These are phyloP conservation scores for Garrulus glandarius DNA, from an alignment of 2,797 vertebrate genomes.

Conservation along the genomic window DNA sequence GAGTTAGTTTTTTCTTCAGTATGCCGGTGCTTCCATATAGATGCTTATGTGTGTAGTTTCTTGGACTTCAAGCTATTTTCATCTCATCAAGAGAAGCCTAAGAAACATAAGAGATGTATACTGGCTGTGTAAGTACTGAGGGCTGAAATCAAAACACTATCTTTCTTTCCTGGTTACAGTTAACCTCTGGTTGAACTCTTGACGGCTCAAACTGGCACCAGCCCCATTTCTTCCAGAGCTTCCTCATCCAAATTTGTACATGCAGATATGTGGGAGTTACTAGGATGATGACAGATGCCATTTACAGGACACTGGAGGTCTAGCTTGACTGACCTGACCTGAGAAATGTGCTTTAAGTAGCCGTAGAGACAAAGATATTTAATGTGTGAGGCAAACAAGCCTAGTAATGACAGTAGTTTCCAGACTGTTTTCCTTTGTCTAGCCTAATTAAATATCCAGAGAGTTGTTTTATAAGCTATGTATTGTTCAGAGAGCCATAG, in stretches of 20 bases:
- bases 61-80: background rate
- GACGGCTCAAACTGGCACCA: background rate
- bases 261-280: background rate
- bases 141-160: background rate
- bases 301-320: background rate
- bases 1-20: background rate
- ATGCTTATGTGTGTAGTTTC: background rate
- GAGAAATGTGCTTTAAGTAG: background rate
- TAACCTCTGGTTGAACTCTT: conserved; percentile 26
- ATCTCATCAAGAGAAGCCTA: background rate
- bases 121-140: background rate
- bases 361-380: background rate
- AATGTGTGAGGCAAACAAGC: background rate
- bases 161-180: background rate
- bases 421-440: background rate
- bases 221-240: background rate
- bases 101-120: background rate
- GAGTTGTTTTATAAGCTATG: background rate
- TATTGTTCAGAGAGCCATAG: background rate
- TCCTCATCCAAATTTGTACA: background rate
- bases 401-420: background rate
- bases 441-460: background rate
- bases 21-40: background rate
- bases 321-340: background rate
- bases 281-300: background rate